Evolutionary conservation across 2,888 invertebrate genomes (phyloP).

Genomic region (Drosophila eohydei): DNA sequence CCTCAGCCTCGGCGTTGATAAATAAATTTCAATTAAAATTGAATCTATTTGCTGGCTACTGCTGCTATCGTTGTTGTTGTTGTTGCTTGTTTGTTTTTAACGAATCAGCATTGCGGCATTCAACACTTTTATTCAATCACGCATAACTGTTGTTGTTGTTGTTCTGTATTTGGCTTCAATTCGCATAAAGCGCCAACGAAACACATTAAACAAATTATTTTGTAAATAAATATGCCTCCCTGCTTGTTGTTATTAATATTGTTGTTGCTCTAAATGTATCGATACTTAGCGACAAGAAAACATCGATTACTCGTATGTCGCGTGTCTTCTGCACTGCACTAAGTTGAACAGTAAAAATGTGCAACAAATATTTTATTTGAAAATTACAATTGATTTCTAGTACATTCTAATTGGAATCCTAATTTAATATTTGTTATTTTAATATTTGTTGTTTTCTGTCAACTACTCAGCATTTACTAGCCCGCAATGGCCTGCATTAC

Average conservation of each 20-base stretch:
- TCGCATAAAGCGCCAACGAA: conserved; percentile 40
- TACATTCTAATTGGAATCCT: not conserved
- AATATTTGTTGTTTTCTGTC: too few relatives aligned
- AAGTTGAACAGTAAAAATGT: not conserved
- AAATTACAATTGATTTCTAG: not conserved
- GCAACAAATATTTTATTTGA: not conserved
- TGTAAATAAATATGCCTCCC: conserved; percentile 54
- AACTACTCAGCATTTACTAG: too few relatives aligned
- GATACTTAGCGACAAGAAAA: conserved; percentile 18
- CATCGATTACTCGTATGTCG: conserved; percentile 19
- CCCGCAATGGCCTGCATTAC: too few relatives aligned
- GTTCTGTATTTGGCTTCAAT: conserved; percentile 26
- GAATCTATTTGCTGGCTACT: conserved; percentile 39
- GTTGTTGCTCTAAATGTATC: conserved; percentile 20
- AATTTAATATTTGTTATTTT: too few relatives aligned
- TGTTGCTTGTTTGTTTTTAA: conserved; percentile 30
- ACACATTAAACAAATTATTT: conserved; percentile 54
- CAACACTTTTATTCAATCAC: conserved; percentile 44
- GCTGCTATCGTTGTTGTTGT: conserved; percentile 16
- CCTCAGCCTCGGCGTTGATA: conserved; percentile 32
- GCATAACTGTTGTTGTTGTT: conserved; percentile 6
- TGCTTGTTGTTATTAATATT: conserved; percentile 32
- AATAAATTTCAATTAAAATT: conserved; percentile 77
- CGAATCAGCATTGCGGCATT: conserved; percentile 11
- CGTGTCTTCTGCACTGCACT: not conserved